Conservation (phyloP, 2,797 vertebrate genomes). For the Molossus molossus region DNA sequence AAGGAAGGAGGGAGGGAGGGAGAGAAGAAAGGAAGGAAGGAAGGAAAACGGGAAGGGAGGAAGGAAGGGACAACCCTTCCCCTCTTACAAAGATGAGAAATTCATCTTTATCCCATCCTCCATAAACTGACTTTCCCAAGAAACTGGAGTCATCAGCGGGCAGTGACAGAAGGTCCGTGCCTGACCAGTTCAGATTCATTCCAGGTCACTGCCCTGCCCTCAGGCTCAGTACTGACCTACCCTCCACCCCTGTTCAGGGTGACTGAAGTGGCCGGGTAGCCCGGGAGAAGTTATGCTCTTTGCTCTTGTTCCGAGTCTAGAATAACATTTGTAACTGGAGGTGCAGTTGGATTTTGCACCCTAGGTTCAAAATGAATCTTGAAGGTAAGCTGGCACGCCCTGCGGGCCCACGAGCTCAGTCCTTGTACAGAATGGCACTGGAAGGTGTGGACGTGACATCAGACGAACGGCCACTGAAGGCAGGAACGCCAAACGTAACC, state of each 20-base stretch:
- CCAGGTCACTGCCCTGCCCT: background rate
- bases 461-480: background rate
- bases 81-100: constrained; percentile 27
- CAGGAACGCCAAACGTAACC: background rate
- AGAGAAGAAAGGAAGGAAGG: background rate
- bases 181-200: background rate
- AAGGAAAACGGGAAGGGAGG: background rate
- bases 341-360: background rate
- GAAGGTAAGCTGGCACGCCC: background rate
- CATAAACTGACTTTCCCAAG: constrained; percentile 63
- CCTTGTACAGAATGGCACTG: background rate
- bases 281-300: background rate
- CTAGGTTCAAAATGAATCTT: background rate
- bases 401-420: background rate
- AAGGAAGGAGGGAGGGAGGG: too few relatives aligned
- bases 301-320: background rate
- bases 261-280: background rate
- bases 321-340: background rate
- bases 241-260: background rate
- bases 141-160: constrained; percentile 16
- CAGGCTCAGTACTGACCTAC: background rate
- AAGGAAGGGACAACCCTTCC: background rate
- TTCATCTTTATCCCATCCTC: constrained; percentile 44
- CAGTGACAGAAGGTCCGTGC: background rate
- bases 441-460: background rate